Evolutionary conservation across 2,113 vertebrate species (phyloP).

Genomic region (Riparia riparia): DNA sequence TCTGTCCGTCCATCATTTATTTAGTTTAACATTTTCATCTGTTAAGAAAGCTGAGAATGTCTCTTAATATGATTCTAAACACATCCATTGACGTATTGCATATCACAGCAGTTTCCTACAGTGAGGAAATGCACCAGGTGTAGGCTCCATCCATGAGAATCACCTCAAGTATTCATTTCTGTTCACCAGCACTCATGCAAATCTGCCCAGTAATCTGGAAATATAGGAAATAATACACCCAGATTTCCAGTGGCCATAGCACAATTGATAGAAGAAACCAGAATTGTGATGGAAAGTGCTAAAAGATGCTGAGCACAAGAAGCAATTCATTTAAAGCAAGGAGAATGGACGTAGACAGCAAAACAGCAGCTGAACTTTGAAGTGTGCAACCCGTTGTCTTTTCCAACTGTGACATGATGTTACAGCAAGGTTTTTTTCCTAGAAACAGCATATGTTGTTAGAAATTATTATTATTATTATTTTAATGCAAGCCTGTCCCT

Average conservation of each 20-base stretch:
- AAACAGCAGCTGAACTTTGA: not conserved
- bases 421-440: not conserved
- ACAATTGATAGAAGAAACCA: not conserved
- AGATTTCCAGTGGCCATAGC: not conserved
- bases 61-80: not conserved
- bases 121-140: fast-evolving
- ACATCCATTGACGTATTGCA: not conserved
- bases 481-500: constrained; percentile 2
- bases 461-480: not conserved
- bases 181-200: not conserved
- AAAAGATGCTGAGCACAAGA: not conserved
- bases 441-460: not conserved
- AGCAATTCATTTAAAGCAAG: not conserved
- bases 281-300: not conserved
- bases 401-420: not conserved
- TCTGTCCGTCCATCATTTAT: not conserved
- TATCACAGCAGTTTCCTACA: not conserved
- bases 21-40: not conserved
- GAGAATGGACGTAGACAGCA: not conserved
- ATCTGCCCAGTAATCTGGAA: not conserved
- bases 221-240: not conserved
- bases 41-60: not conserved
- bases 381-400: not conserved
- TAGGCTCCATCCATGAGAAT: not conserved
- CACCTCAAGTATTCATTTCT: not conserved